phyloP scores from a whole-genome alignment of 2,113 vertebrate genomes.

The Aegotheles bennettii region DNA sequence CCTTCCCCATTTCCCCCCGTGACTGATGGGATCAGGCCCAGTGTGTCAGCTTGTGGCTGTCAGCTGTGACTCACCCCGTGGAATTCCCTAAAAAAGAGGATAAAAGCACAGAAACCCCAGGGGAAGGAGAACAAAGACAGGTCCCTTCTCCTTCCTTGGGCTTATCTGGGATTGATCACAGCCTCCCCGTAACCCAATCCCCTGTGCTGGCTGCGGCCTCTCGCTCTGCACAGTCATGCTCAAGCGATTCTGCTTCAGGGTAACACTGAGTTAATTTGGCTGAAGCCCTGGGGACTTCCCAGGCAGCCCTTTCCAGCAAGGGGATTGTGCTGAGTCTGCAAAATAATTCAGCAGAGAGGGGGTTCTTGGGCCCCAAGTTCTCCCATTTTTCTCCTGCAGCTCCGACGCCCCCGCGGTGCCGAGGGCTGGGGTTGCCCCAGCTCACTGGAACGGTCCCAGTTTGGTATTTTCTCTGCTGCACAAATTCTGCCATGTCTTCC shows the following conservation, averaged over 20 bases:
- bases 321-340: background rate
- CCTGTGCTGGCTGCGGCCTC: background rate
- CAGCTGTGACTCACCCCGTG: background rate
- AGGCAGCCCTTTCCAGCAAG: background rate
- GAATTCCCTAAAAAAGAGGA: background rate
- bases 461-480: background rate
- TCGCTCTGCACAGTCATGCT: background rate
- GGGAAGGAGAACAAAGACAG: background rate
- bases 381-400: background rate
- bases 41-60: background rate
- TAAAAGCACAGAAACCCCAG: background rate
- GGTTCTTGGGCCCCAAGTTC: background rate
- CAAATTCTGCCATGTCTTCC: background rate
- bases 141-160: background rate
- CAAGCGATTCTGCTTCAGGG: background rate
- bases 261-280: background rate
- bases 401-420: background rate
- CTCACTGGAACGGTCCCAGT: background rate
- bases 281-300: background rate
- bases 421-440: accelerated
- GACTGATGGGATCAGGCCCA: background rate
- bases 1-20: background rate
- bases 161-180: accelerated
- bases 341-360: background rate
- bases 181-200: background rate